A percentile compares a stretch with the other conserved stretches of the same genome.
phyloP scores from a whole-genome alignment of 2,888 invertebrate species.

The Asteroscopus sphinx region DNA sequence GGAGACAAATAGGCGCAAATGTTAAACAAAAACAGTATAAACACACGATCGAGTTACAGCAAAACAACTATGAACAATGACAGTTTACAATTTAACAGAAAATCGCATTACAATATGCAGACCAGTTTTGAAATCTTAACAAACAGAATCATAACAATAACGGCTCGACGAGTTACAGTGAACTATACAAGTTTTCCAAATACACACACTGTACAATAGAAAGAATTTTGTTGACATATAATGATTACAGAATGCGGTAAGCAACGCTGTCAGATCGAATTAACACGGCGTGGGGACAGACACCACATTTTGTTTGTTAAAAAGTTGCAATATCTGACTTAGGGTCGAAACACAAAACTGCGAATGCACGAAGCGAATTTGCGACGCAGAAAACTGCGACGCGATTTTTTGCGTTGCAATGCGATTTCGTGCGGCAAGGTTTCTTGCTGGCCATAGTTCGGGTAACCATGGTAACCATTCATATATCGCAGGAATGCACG shows the following conservation, averaged over 20 bases:
- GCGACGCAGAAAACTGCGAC: too few species aligned
- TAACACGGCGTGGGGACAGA: constrained; percentile 14
- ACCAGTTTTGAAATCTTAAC: constrained; percentile 77
- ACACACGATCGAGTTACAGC: constrained; percentile 70
- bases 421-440: too few species aligned
- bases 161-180: constrained; percentile 63
- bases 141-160: constrained; percentile 75
- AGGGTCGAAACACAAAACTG: too few species aligned
- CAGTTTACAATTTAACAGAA: constrained; percentile 85
- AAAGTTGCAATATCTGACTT: constrained; percentile 1
- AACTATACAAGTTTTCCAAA: constrained; percentile 79
- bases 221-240: constrained; percentile 72
- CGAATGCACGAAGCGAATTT: too few species aligned
- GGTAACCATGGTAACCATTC: too few species aligned
- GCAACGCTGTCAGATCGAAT: constrained; percentile 37
- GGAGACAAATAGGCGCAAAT: constrained; percentile 44
- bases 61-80: constrained; percentile 82
- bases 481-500: too few species aligned
- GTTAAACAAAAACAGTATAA: constrained; percentile 65
- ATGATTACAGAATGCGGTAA: constrained; percentile 46
- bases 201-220: constrained; percentile 68
- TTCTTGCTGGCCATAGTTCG: too few species aligned
- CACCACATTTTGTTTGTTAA: constrained; percentile 11
- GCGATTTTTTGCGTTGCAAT: too few species aligned
- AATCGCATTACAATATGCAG: constrained; percentile 77